Conservation (phyloP, 2,113 vertebrate genomes). For the Poecilia latipinna region DNA sequence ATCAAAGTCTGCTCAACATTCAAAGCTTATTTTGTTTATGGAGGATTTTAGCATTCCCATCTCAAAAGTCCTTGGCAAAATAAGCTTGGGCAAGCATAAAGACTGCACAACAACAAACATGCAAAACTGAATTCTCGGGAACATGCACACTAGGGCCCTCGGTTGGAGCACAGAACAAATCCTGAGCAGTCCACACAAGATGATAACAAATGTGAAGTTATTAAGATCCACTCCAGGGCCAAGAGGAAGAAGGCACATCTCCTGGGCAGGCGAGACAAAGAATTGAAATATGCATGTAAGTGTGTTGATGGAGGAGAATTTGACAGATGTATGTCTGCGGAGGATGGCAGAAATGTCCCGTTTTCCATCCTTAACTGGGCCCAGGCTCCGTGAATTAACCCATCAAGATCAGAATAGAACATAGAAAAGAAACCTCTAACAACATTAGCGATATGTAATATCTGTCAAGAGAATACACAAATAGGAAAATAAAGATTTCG, state of each 20-base stretch:
- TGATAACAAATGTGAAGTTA: conserved; percentile 39
- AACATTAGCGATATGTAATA: neutral
- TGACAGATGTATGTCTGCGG: conserved; percentile 21
- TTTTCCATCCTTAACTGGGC: conserved; percentile 57
- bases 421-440: neutral
- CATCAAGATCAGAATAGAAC: conserved; percentile 1
- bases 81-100: neutral
- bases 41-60: neutral
- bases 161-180: conserved; percentile 20
- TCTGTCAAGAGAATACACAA: neutral
- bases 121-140: conserved; percentile 6
- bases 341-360: conserved; percentile 11
- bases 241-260: conserved; percentile 35
- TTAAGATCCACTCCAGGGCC: conserved; percentile 42
- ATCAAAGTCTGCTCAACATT: too few relatives aligned
- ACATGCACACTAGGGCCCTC: neutral
- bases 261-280: conserved; percentile 43
- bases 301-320: conserved; percentile 35
- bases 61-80: neutral
- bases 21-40: neutral
- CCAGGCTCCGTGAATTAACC: conserved; percentile 7
- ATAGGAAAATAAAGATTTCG: neutral
- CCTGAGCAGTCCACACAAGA: conserved; percentile 23
- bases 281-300: conserved; percentile 21
- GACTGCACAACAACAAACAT: conserved; percentile 8